phyloP scores from a whole-genome alignment of 2,797 vertebrate genomes.

The Scleropages formosus region DNA sequence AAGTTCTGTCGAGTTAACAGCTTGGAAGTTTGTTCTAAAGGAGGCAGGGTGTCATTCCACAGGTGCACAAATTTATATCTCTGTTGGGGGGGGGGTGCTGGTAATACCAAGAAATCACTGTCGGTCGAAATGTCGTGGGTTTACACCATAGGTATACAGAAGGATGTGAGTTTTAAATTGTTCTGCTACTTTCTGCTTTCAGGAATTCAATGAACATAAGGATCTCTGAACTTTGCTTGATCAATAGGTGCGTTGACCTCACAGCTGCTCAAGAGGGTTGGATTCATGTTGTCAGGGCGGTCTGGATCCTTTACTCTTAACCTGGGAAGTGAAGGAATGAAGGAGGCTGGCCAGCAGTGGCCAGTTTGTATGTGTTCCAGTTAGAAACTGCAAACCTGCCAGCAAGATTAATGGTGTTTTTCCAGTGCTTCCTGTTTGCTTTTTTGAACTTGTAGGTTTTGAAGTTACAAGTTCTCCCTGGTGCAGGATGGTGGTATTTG shows the following conservation, averaged over 20 bases:
- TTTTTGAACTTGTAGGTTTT: slow-evolving; percentile 39
- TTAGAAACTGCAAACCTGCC: slow-evolving; percentile 60
- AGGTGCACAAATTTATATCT: background rate
- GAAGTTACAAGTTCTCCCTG: background rate
- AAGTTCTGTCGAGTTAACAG: too few species aligned
- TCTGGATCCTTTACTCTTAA: slow-evolving; percentile 15
- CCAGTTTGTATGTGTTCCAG: slow-evolving; percentile 48
- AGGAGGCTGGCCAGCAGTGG: slow-evolving; percentile 40
- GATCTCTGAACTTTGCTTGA: slow-evolving; percentile 18
- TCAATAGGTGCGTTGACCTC: slow-evolving; percentile 41
- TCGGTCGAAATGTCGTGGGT: background rate
- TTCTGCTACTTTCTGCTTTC: background rate
- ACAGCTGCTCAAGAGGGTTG: slow-evolving; percentile 33
- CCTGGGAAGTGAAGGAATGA: background rate
- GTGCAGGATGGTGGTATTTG: slow-evolving; percentile 14
- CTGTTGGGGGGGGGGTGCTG: background rate
- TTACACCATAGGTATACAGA: background rate
- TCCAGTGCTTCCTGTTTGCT: slow-evolving; percentile 42
- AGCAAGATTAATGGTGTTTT: slow-evolving; percentile 67
- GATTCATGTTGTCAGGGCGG: slow-evolving; percentile 13
- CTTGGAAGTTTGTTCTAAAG: too few species aligned
- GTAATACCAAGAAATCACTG: background rate
- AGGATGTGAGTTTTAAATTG: background rate
- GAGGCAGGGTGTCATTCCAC: background rate
- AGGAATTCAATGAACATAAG: background rate